phyloP scores from a whole-genome alignment of 2,888 invertebrate genomes.

The Phlogophora meticulosa region DNA sequence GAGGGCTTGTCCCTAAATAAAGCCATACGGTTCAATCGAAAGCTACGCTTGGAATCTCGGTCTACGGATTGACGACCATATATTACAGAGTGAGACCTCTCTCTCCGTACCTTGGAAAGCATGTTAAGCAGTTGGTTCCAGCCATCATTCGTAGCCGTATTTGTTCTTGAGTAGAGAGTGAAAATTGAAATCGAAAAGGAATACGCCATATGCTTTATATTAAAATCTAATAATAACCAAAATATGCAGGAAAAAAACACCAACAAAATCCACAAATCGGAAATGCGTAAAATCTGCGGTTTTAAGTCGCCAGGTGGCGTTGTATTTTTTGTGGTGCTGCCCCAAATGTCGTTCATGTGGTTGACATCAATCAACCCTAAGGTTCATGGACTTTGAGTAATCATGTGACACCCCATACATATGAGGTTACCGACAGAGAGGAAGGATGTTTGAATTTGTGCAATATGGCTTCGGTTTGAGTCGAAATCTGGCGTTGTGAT shows the following conservation, averaged over 20 bases:
- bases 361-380: constrained; percentile 80
- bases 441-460: constrained; percentile 56
- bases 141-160: too few species aligned
- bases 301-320: constrained; percentile 77
- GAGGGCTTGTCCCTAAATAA: too few species aligned
- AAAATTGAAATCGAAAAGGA: too few species aligned
- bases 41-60: too few species aligned
- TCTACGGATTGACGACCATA: too few species aligned
- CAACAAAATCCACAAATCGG: constrained; percentile 69
- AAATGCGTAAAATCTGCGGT: constrained; percentile 75
- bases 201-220: too few species aligned
- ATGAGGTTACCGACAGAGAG: constrained; percentile 48
- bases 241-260: constrained; percentile 36
- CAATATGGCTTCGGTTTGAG: constrained; percentile 48
- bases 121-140: too few species aligned
- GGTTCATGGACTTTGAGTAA: constrained; percentile 51
- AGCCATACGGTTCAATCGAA: too few species aligned
- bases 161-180: too few species aligned
- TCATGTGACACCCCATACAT: constrained; percentile 50
- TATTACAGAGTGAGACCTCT: too few species aligned
- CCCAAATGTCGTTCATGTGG: constrained; percentile 85
- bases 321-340: constrained; percentile 72
- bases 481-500: background rate
- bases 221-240: too few species aligned
- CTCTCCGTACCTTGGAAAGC: too few species aligned